Base-by-base conservation (phyloP, 2,797 vertebrate species). In the Chloroceryle amazona region DNA sequence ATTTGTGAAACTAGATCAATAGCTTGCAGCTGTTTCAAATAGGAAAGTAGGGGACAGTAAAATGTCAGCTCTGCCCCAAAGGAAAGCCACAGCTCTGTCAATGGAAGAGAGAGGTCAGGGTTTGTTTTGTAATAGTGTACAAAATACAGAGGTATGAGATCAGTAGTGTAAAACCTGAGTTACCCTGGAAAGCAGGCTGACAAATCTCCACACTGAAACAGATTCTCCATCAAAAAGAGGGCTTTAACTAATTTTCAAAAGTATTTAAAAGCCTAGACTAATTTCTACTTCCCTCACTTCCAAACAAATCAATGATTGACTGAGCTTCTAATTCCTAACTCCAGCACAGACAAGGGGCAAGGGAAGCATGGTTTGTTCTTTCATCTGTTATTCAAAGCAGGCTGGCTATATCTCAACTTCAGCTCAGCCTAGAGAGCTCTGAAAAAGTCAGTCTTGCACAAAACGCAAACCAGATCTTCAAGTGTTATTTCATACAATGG, bases 381-480 rank as follows among this genome's bases (percentile, higher is more conserved):
- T 73, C 49, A 63, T 62, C 42, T 52, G 13, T 29, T 52, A 70
- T 37, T 55, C 29, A 51, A 78, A 65, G 23, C 39, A 73, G 17
- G 19, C 10, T 84, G 19, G 16, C 29, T 74, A 31, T 35, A 74
- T 46, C 37, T 82, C 41, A 55, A 39, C 22, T 52, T 26, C 7
- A 78, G 63, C 21, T 85, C 68, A 65, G 35, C 28, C 57, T 52
- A 82, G 55, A 61, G 23, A 71, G 12, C 28, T 85, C 80, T 84
- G 71, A 58, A 82, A 84, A 68, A 89, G 20, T 28, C 55, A 86
- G 16, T 73, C 41, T 70, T 73, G 19, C 31, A 68, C 15, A 71
- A 75, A 93, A 90, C 23, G 68, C 4, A 39, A 66, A 94, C 80
- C 60, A 95, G 54, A 81, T 6, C 49, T 81, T 81, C 72, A 57